Evolutionary conservation across 2,888 invertebrate genomes (phyloP), one percentile per base, ranked within the genome.

Genomic region (Harpagoxenus sublaevis): DNA sequence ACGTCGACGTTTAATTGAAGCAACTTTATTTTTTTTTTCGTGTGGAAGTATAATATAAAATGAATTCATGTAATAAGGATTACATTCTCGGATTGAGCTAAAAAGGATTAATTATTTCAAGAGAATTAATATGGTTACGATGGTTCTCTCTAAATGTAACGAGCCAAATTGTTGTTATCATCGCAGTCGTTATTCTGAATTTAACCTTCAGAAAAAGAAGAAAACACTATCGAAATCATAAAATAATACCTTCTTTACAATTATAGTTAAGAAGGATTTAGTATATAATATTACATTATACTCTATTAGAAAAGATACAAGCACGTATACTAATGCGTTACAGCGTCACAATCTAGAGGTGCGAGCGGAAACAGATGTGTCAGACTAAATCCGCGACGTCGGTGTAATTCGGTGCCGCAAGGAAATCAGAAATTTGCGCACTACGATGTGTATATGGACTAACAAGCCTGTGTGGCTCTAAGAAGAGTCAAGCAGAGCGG

Each of bases 401-500:
- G 42, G 18, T 35, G 57, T 45, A 28, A 66, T 12, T 39, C 35
- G 18, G 4, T 18, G n/a, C 73, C 31, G 71, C 55, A 15, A 3
- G 10, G 31, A 45, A 79, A 81, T 73, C 23, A 73, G 60, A 68
- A 48, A 79, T 39, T 48, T 15, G 35, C 15, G 23, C 12, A 18
- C 39, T 28, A 60, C 28, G 45, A 4, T 48, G 31, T 28, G 45
- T 45, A 9, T 35, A 15, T 51, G 12, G 18, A n/a, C 12, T 71
- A 57, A 73, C 12, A 35, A 10, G 42, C 39, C 28, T 12, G 31
- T 23, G 35, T 10, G 48, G 48, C 35, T 60, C 23, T 73, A 79
- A 73, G 48, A 60, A 60, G 48, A 73, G 48, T 45, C 18, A 51
- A 35, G 79, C 57, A 35, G 74, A 73, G 35, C 23, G 42, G 53